Percentiles rank a stretch among this genome's conserved stretches.
These are phyloP conservation scores for Cotesia glomerata DNA, from an alignment of 1,140 invertebrate genomes.

Conservation along the genomic window DNA sequence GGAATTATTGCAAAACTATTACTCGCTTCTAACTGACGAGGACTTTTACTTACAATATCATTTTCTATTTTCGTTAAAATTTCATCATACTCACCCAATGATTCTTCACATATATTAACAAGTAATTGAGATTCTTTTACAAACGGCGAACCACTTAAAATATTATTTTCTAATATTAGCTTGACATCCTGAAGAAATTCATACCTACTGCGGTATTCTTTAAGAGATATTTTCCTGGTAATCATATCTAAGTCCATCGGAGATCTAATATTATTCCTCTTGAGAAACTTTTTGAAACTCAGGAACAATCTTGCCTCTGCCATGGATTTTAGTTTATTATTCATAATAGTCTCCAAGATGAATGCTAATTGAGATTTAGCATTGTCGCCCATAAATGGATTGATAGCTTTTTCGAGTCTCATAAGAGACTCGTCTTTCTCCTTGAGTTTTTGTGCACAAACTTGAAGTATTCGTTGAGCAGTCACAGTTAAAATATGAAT, in stretches of 20 bases:
- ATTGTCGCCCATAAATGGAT: constrained; percentile 96
- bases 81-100: constrained; percentile 84
- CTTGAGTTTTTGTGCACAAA: constrained; percentile 81
- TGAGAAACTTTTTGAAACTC: constrained; percentile 90
- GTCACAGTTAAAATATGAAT: constrained; percentile 85
- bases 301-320: constrained; percentile 92
- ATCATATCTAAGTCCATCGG: constrained; percentile 96
- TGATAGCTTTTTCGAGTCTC: constrained; percentile 97
- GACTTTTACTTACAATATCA: constrained; percentile 83
- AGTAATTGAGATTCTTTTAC: constrained; percentile 86
- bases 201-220: constrained; percentile 89
- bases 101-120: constrained; percentile 74
- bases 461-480: constrained; percentile 86
- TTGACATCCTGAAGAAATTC: constrained; percentile 91
- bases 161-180: constrained; percentile 86
- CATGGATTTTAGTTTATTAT: constrained; percentile 85
- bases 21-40: constrained; percentile 71
- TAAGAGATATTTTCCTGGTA: constrained; percentile 85
- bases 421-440: constrained; percentile 96
- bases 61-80: constrained; percentile 83
- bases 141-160: constrained; percentile 79
- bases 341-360: constrained; percentile 87
- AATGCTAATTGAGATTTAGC: constrained; percentile 96
- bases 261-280: constrained; percentile 90
- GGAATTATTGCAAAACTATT: constrained; percentile 70